phyloP scores from a whole-genome alignment of 2,113 vertebrate species.

The Oreochromis aureus region DNA sequence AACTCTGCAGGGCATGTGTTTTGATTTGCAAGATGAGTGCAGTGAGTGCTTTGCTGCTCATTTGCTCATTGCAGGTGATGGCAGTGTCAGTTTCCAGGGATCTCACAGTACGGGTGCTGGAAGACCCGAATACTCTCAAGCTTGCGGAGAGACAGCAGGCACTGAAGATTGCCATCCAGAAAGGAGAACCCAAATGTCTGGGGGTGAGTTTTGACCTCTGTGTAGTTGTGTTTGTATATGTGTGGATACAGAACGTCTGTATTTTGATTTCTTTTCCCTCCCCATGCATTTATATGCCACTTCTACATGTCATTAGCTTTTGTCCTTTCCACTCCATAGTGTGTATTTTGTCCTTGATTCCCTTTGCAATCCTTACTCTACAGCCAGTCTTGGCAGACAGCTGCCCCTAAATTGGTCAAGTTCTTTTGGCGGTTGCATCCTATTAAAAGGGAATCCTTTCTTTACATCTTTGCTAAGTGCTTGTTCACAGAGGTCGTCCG shows the following conservation, averaged over 20 bases:
- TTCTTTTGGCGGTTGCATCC: background rate
- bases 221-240: background rate
- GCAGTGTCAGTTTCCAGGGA: constrained; percentile 61
- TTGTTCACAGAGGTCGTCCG: background rate
- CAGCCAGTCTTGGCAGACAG: background rate
- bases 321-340: background rate
- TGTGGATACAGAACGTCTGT: background rate
- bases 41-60: background rate
- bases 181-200: constrained; percentile 65
- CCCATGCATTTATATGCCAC: background rate
- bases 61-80: constrained; percentile 45
- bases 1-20: background rate
- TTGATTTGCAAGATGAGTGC: background rate
- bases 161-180: constrained; percentile 44
- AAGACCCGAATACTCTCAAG: constrained; percentile 50
- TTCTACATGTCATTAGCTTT: background rate
- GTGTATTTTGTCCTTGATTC: background rate
- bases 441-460: background rate
- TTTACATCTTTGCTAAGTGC: background rate
- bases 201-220: constrained; percentile 55
- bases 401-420: background rate
- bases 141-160: constrained; percentile 42
- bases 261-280: background rate
- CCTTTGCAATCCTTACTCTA: background rate
- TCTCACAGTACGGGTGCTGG: constrained; percentile 55